Evolutionary conservation across 64 coral and sea anemone species (phyloP), one percentile per base, ranked within the genome.

Genomic region (Astreopora myriophthalma): DNA sequence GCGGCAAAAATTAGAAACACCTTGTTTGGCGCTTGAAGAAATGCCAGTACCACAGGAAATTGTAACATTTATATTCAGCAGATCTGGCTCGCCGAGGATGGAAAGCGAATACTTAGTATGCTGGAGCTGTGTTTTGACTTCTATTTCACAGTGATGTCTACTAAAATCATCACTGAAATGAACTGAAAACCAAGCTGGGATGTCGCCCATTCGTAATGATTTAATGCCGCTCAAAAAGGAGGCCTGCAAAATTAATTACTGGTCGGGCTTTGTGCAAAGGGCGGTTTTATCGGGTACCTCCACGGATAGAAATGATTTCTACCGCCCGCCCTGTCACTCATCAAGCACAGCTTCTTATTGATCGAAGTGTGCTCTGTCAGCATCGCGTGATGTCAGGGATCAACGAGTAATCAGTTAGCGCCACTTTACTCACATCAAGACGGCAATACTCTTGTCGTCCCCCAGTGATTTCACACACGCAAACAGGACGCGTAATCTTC

Each of bases 271-370:
- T 44, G 40, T 11, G 40, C 11, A 44, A 44, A 44, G 40, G 40
- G 40, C 11, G 40, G 40, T 44, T 24, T 67, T n/a, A 67, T 30
- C 25, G 8, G 9, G 68, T 29, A 33, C 31, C 68, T 34, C 14
- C 27, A 27, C 26, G 30, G 27, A 52, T 10, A 28, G 32, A 65
- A 65, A 64, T 34, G 20, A 64, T 23, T 64, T 83, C 38, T 37
- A 31, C 79, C 57, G 52, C 31, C 79, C 57, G 52, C 31, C 22
- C 51, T 25, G 79, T 83, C 79, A 83, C 10, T 64, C 16, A 83
- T 3, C 55, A 61, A 60, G 22, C 77, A 12, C 79, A 64, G 57
- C 79, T 83, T 83, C 31, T 65, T 83, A 83, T 83, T 57, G 31
- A 17, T 14, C 17, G 33, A 22, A 30, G 48, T 46, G 75, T 79